Base-by-base conservation (phyloP, 2,797 vertebrate species). In the Platyrinchus mystaceus region DNA sequence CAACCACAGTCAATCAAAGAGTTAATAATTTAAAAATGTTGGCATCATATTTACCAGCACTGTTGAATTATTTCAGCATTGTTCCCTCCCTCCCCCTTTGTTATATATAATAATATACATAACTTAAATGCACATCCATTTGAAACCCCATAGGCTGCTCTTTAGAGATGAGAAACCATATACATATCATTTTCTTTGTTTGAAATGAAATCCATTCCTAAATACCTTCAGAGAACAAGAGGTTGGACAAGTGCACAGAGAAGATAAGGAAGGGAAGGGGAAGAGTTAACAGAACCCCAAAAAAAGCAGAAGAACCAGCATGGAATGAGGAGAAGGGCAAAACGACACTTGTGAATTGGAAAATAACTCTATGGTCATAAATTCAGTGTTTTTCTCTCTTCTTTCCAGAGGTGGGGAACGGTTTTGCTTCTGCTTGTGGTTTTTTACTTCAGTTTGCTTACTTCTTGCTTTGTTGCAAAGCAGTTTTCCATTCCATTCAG, bases 51-150 rank as follows among this genome's bases (percentile, higher is more conserved):
- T 97, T 97, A 97, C 95, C 97, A 97, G 97, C 96, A 97, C 95
- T 96, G 96, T 97, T 97, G 96, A 97, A 94, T 90, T 91, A 89
- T 97, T 97, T 97, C 94, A 96, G 95, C 95, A 96, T 97, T 88
- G 76, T 95, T 97, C 95, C 96, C 96, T 93, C 94, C 96, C 97
- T 96, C 96, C 97, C 97, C 94, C 97, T 97, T 97, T 7, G 30
- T 97, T 97, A 97, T 97, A 97, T 91, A 96, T 97, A 96, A 97
- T 96, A 98, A 97, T 97, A 97, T 98, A 98, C 97, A 98, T 97
- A 97, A 98, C 97, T 97, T 96, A 98, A 98, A 98, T 98, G 97
- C 97, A 98, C 98, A 98, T 97, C 97, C 95, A 95, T 97, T 97
- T 95, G 97, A 96, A 98, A 97, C 93, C 96, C 94, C 97, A 97